Percentiles rank a stretch among this genome's conserved stretches.
Evolutionary conservation across 2,113 vertebrate genomes (phyloP).

Genomic region (Arothron firmamentum): DNA sequence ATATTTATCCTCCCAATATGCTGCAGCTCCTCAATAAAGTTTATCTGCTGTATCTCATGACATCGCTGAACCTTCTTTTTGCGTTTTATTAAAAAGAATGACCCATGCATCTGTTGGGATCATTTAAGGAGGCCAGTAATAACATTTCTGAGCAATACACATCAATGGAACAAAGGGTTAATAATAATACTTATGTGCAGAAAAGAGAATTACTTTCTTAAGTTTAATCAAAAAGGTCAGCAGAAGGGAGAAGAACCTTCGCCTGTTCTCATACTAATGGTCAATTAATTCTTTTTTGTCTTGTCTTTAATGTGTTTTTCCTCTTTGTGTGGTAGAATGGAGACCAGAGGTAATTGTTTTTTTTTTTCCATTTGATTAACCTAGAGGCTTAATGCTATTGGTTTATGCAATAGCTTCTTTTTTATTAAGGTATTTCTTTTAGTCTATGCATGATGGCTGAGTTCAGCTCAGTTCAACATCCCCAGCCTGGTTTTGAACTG

Average conservation of each 20-base stretch:
- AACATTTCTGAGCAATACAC: background rate
- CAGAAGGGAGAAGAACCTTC: slow-evolving; percentile 27
- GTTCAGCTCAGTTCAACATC: no score
- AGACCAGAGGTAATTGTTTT: background rate
- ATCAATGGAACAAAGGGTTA: no score
- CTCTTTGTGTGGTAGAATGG: slow-evolving; percentile 5
- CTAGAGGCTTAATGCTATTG: no score
- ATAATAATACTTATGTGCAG: no score
- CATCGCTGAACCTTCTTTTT: no score
- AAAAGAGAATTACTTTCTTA: background rate
- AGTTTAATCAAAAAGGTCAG: slow-evolving; percentile 36
- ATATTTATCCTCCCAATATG: no score
- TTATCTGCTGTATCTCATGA: no score
- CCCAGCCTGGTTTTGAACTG: no score
- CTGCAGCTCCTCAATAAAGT: no score
- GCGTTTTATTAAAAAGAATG: no score
- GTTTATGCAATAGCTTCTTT: slow-evolving; percentile 5
- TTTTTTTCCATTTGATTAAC: background rate
- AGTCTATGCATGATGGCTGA: no score
- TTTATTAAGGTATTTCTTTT: slow-evolving; percentile 5
- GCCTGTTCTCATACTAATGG: slow-evolving; percentile 22
- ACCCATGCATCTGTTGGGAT: background rate
- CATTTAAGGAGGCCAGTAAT: background rate
- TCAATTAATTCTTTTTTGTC: slow-evolving; percentile 22
- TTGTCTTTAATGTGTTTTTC: slow-evolving; percentile 13